Base-by-base conservation (phyloP, 2,888 invertebrate genomes). In the Pandemis cinnamomeana region DNA sequence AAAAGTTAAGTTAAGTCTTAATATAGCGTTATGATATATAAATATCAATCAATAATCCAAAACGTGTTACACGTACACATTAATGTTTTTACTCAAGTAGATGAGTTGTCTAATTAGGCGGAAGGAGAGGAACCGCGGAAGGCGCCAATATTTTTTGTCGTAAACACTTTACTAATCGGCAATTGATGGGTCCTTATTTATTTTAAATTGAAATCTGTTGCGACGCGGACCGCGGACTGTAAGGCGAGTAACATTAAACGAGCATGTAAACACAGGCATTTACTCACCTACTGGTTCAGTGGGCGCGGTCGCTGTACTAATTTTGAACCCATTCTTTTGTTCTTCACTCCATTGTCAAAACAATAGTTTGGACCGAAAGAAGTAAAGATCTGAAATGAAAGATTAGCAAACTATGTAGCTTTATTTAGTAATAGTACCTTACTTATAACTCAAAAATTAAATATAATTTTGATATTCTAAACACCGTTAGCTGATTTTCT, bases 291-390 rank as follows among this genome's bases (percentile, higher is more conserved):
- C 13, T 73, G 27, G 20, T 55, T 53, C 44, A 27, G 61, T 74
- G 79, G 80, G 80, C 78, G 80, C 83, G 84, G 85, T 83, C 83
- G 82, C 84, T 83, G 85, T 84, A 84, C 84, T 77, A 82, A 84
- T 84, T 85, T 84, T 80, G 82, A 82, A 81, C 80, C 79, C 78
- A 78, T 81, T 81, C 80, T 78, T 82, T 83, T 83, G 80, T 82
- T 80, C 72, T 77, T 68, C 66, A 74, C 77, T 82, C 81, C 79
- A 81, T 83, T 82, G 80, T 81, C 75, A 77, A 80, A 76, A 72
- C 74, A 76, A 36, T 78, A 75, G 72, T 72, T 75, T 75, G 71
- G 69, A 64, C 60, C 64, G 44, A 75, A 77, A 77, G 75, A 76
- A 69, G 71, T 77, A 80, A 80, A 78, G 73, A 76, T 75, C 77